Conservation (phyloP, 1,140 invertebrate genomes). For the Cotesia typhae region DNA sequence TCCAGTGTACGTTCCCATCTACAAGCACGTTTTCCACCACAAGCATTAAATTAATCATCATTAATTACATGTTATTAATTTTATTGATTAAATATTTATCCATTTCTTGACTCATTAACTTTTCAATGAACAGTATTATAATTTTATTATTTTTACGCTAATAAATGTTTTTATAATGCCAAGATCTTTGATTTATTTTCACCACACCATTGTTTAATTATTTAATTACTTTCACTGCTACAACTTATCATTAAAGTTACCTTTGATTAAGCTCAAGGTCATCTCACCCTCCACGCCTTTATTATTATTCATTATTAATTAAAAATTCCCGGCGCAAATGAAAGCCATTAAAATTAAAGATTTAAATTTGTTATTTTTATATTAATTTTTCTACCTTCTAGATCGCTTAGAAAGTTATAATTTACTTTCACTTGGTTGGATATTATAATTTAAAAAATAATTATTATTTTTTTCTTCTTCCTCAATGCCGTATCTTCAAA, state of each 20-base stretch:
- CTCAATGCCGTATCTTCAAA: no score
- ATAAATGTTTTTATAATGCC: no score
- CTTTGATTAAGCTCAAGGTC: no score
- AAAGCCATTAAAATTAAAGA: background rate
- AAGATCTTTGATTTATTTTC: no score
- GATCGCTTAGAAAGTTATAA: background rate
- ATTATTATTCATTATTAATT: background rate
- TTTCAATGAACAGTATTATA: background rate
- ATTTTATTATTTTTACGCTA: no score
- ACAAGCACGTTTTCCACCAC: conserved; percentile 80
- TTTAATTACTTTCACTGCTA: no score
- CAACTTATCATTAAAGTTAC: no score
- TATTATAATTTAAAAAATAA: background rate
- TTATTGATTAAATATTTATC: background rate
- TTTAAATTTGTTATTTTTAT: conserved; percentile 21
- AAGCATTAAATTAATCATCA: background rate
- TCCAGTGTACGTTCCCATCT: conserved; percentile 80
- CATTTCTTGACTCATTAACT: background rate
- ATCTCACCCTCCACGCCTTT: no score
- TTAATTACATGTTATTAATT: no score
- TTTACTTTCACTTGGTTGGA: conserved; percentile 6
- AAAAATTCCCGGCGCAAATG: conserved; percentile 3
- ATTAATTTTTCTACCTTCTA: conserved; percentile 38
- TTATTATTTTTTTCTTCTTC: no score
- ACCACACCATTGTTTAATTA: no score